Conservation (phyloP, 1,140 invertebrate species). For the Coelopa frigida region DNA sequence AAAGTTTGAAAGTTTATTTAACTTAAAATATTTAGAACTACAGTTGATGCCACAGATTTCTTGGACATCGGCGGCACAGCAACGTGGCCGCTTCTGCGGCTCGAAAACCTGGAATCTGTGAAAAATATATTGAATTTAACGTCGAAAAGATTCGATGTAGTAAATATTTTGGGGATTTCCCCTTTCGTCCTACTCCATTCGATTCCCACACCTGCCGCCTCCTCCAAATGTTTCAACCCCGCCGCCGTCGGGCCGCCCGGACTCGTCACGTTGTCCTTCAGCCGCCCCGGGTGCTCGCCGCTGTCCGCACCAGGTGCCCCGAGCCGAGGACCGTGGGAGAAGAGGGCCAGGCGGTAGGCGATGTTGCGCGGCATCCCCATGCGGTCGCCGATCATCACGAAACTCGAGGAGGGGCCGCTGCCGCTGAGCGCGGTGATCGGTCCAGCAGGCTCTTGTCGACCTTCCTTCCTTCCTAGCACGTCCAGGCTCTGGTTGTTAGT, state of each 20-base stretch:
- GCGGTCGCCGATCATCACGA: constrained; percentile 77
- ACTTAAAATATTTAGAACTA: constrained; percentile 1
- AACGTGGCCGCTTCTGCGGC: constrained; percentile 69
- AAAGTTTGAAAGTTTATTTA: no score
- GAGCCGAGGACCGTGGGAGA: constrained; percentile 86
- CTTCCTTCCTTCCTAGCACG: constrained; percentile 82
- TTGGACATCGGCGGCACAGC: constrained; percentile 49
- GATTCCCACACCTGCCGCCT: constrained; percentile 49
- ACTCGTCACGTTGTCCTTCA: constrained; percentile 88
- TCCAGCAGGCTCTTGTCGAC: constrained; percentile 83
- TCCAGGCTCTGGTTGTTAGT: no score
- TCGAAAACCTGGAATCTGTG: constrained; percentile 55
- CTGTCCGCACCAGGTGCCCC: constrained; percentile 73
- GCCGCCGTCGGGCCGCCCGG: constrained; percentile 85
- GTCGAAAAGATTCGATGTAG: no score
- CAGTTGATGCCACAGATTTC: constrained; percentile 10
- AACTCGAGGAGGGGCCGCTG: constrained; percentile 93
- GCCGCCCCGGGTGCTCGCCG: constrained; percentile 67
- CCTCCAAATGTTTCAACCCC: constrained; percentile 78
- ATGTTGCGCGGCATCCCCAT: constrained; percentile 86
- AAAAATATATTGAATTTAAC: constrained; percentile 7
- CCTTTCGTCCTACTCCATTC: constrained; percentile 1
- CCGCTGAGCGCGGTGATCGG: constrained; percentile 87
- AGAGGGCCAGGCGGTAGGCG: constrained; percentile 75
- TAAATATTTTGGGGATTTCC: no score